phyloP scores from a whole-genome alignment of 2,888 invertebrate genomes.

The Frankliniella fusca region DNA sequence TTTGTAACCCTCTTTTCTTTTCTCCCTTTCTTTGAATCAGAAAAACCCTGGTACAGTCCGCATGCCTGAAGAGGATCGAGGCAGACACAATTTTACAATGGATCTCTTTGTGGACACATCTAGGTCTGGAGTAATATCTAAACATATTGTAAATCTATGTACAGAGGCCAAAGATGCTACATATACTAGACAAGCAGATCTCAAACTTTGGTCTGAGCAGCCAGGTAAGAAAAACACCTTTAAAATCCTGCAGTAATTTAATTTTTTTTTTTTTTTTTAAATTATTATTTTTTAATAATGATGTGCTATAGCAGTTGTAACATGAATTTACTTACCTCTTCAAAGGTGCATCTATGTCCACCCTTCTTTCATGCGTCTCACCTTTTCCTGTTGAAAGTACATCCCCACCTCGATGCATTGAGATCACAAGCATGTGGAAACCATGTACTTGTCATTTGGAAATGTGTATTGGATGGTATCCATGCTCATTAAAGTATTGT shows the following conservation, averaged over 20 bases:
- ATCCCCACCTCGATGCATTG: slow-evolving; percentile 54
- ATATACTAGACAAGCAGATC: slow-evolving; percentile 71
- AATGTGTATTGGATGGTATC: slow-evolving; percentile 92
- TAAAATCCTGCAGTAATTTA: neutral
- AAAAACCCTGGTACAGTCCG: slow-evolving; percentile 83
- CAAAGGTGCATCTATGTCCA: slow-evolving; percentile 66
- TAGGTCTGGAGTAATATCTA: slow-evolving; percentile 64
- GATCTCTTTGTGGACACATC: slow-evolving; percentile 73
- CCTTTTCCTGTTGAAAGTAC: slow-evolving; percentile 56
- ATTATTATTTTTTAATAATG: neutral
- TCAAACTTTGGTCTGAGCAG: slow-evolving; percentile 71
- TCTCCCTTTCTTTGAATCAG: slow-evolving; percentile 38
- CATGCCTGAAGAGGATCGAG: slow-evolving; percentile 84
- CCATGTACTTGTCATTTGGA: slow-evolving; percentile 83
- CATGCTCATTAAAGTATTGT: slow-evolving; percentile 92
- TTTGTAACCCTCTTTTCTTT: slow-evolving; percentile 35
- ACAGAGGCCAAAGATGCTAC: slow-evolving; percentile 70
- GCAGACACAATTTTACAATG: slow-evolving; percentile 76
- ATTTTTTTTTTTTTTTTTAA: too few species aligned
- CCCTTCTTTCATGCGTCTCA: slow-evolving; percentile 66
- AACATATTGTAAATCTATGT: slow-evolving; percentile 72
- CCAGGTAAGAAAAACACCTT: slow-evolving; percentile 57
- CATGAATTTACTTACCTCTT: slow-evolving; percentile 33
- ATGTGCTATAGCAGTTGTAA: slow-evolving; percentile 27
- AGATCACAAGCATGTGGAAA: slow-evolving; percentile 62